Evolutionary conservation across 2,888 invertebrate species (phyloP), one percentile per base, ranked within the genome.

Genomic region (Megalurothrips usitatus): DNA sequence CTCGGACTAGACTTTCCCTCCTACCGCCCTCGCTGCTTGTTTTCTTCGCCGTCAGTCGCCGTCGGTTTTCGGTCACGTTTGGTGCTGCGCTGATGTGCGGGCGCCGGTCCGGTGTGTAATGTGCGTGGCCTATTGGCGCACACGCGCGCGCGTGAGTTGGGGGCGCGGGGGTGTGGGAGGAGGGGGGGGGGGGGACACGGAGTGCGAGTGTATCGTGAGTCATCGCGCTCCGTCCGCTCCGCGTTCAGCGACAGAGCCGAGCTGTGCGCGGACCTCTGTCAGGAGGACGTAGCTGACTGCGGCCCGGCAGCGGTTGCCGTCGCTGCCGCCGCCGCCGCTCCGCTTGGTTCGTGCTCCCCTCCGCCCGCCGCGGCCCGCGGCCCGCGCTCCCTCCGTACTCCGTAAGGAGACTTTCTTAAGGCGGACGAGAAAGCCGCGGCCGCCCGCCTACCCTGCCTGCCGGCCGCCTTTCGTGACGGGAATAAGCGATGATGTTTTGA

Each of bases 381-480:
- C 11, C n/a, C 23, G 23, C 23, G 23, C 8, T 26, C 26, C 26
- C 26, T 75, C 68, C 9, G n/a, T n/a, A n/a, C n/a, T 52, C 58
- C 58, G 58, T 58, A 0, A 58, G 14, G 58, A 11, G 68, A 75
- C 68, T 75, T 75, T 75, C 68, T n/a, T n/a, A n/a, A 23, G 68
- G 11, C 26, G 58, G 58, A 6, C 26, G 68, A 75, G 68, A 75
- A 75, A 75, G 68, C 68, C 34, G 34, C 34, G 34, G 34, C 34
- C 34, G 34, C 6, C 34, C 34, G n/a, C n/a, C n/a, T n/a, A n/a
- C n/a, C n/a, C n/a, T n/a, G n/a, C n/a, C n/a, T n/a, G n/a, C n/a
- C n/a, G n/a, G n/a, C n/a, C n/a, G 68, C 68, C 68, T 75, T 75
- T 23, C 68, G 68, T 26, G 68, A 75, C 23, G 26, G 68, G 68